Conservation (phyloP, 2,888 invertebrate species). For the Euplagia quadripunctaria region DNA sequence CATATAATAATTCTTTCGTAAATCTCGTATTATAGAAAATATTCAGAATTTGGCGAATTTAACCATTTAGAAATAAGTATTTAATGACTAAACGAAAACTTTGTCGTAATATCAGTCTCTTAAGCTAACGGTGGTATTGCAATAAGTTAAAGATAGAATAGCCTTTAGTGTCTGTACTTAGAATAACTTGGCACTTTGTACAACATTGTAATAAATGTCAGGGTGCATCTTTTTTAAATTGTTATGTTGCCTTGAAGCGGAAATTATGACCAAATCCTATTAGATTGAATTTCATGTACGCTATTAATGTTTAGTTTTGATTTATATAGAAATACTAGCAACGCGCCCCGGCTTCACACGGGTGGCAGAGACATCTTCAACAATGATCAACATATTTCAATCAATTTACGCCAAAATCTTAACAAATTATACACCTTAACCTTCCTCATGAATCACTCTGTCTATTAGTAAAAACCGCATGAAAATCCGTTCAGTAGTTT, state of each 20-base stretch:
- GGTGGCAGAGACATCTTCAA: no score
- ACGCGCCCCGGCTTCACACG: no score
- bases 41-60: neutral
- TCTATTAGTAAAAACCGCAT: no score
- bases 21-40: neutral
- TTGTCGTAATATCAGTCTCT: neutral
- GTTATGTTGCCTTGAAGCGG: neutral
- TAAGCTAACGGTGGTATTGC: neutral
- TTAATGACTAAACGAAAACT: neutral
- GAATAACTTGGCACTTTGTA: conserved; percentile 17
- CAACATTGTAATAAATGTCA: conserved; percentile 4
- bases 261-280: neutral
- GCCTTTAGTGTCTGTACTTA: conserved; percentile 3
- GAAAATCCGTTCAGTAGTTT: no score
- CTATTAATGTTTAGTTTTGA: no score
- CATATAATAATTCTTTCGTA: neutral
- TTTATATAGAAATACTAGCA: no score
- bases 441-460: no score
- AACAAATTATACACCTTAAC: no score
- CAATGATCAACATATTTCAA: no score
- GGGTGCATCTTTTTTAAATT: neutral
- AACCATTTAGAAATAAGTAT: neutral
- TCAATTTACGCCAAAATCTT: no score
- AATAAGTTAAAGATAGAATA: conserved; percentile 4
- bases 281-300: no score